phyloP scores from a whole-genome alignment of 2,888 invertebrate species.

The Didymodactylos carnosus region DNA sequence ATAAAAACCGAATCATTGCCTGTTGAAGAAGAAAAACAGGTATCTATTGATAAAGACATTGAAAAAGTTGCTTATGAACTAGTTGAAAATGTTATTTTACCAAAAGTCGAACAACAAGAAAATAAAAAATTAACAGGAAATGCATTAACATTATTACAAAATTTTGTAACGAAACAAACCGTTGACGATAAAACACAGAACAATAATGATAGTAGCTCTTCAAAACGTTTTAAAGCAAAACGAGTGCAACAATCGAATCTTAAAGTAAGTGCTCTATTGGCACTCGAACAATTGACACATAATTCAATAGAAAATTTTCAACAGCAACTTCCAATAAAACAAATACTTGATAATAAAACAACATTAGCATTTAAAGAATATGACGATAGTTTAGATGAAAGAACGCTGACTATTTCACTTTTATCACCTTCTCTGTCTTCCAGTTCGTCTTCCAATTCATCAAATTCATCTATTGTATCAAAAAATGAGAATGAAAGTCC shows the following conservation, averaged over 20 bases:
- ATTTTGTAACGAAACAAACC: not conserved
- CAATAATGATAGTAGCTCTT: not conserved
- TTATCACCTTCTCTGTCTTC: no score
- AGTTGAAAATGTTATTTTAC: not conserved
- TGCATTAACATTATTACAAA: not conserved
- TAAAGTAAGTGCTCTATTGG: no score
- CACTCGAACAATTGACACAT: no score
- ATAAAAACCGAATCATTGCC: no score
- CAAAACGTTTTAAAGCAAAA: no score
- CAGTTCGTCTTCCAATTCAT: no score
- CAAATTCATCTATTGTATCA: not conserved
- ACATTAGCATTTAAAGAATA: not conserved
- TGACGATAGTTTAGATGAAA: not conserved
- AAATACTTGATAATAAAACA: not conserved
- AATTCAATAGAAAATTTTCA: no score
- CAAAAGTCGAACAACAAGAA: not conserved
- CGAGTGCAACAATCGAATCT: no score
- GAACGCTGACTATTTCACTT: no score
- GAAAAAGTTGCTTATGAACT: not conserved
- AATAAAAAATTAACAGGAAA: not conserved
- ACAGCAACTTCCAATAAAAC: no score
- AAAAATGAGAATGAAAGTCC: not conserved
- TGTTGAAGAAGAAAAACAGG: no score
- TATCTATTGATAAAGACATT: not conserved
- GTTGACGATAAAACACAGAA: not conserved